phyloP scores from a whole-genome alignment of 2,797 vertebrate species.

The Orestias chungarensis region DNA sequence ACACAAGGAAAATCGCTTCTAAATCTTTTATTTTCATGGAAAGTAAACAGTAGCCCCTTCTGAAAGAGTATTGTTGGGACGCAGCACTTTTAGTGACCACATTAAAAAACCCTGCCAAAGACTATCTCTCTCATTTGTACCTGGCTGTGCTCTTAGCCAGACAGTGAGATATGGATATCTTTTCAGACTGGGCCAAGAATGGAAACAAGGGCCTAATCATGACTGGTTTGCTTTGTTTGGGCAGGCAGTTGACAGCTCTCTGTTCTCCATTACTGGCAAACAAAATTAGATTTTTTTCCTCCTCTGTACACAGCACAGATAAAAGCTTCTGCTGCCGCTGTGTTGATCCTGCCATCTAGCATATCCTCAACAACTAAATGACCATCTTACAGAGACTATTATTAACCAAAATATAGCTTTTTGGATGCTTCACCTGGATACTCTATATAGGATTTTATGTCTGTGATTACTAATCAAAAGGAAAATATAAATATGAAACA shows the following conservation, averaged over 20 bases:
- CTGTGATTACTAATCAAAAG: constrained; percentile 6
- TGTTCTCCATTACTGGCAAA: constrained; percentile 77
- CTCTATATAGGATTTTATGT: constrained; percentile 22
- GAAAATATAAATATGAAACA: background rate
- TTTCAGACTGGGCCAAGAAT: constrained; percentile 58
- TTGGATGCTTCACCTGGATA: constrained; percentile 12
- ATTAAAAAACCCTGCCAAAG: constrained; percentile 47
- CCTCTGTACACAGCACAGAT: constrained; percentile 56
- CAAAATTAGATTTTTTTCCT: constrained; percentile 76
- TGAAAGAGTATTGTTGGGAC: constrained; percentile 62
- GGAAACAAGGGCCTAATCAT: constrained; percentile 67
- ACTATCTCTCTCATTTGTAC: constrained; percentile 36
- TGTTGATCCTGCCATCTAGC: constrained; percentile 34
- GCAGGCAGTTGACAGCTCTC: constrained; percentile 67
- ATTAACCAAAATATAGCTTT: constrained; percentile 42
- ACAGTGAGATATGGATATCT: constrained; percentile 45
- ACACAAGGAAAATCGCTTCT: constrained; percentile 18
- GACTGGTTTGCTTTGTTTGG: constrained; percentile 72
- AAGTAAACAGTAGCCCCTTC: constrained; percentile 46
- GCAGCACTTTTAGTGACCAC: constrained; percentile 57
- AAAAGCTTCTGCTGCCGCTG: constrained; percentile 40
- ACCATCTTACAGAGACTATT: constrained; percentile 30
- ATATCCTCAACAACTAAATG: constrained; percentile 46
- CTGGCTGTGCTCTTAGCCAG: constrained; percentile 53
- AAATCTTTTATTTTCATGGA: constrained; percentile 37